Percentiles rank a stretch among this genome's conserved stretches.
Evolutionary conservation across 2,797 vertebrate species (phyloP).

Genomic region (Hemibagrus guttatus): DNA sequence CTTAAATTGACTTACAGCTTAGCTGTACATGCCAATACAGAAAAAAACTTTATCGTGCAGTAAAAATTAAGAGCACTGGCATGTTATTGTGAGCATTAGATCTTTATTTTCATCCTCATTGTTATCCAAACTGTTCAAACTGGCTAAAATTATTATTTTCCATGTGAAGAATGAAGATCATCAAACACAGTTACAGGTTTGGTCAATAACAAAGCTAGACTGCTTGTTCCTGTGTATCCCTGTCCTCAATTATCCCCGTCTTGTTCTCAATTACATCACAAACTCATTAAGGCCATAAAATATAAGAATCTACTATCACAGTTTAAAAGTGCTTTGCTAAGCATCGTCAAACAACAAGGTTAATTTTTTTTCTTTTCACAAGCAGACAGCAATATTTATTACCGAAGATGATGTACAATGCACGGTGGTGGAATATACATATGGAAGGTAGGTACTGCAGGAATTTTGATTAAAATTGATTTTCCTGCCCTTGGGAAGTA

Average conservation of each 20-base stretch:
- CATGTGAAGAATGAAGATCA: conserved; percentile 39
- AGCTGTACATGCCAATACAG: conserved; percentile 56
- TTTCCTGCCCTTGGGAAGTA: conserved; percentile 90
- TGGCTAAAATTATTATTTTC: conserved; percentile 31
- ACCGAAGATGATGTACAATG: conserved; percentile 85
- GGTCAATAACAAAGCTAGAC: conserved; percentile 52
- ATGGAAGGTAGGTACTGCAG: conserved; percentile 81
- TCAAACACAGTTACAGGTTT: conserved; percentile 61
- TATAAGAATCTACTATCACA: conserved; percentile 66
- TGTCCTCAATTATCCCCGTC: conserved; percentile 50
- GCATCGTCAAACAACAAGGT: conserved; percentile 74
- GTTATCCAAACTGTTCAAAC: not conserved
- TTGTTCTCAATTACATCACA: conserved; percentile 71
- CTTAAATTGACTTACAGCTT: conserved; percentile 58
- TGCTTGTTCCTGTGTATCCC: conserved; percentile 57
- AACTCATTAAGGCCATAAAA: conserved; percentile 76
- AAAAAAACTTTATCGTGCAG: conserved; percentile 28
- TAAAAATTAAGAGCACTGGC: conserved; percentile 26
- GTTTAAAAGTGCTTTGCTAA: conserved; percentile 73
- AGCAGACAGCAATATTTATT: conserved; percentile 81
- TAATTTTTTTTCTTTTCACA: conserved; percentile 65
- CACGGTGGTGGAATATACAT: conserved; percentile 84
- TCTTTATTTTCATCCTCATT: conserved; percentile 20
- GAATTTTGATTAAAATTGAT: conserved; percentile 98
- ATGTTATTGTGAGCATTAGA: conserved; percentile 56